phyloP scores from a whole-genome alignment of 2,888 invertebrate species.

The Deroplatys truncata region DNA sequence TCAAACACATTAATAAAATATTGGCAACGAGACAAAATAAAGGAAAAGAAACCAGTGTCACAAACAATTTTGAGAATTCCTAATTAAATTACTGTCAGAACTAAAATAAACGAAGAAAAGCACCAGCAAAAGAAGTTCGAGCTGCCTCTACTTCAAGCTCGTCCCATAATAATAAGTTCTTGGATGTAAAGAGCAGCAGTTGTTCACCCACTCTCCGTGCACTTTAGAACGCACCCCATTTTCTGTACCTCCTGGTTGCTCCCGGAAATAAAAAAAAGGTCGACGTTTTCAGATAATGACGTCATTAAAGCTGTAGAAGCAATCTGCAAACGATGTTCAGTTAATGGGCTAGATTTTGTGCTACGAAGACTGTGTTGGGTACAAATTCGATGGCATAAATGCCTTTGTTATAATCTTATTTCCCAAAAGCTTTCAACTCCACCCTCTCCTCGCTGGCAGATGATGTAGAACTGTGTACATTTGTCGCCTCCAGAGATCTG shows the following conservation, averaged over 20 bases:
- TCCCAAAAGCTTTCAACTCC: neutral
- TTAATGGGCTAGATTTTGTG: neutral
- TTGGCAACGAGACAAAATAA: no score
- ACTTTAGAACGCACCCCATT: neutral
- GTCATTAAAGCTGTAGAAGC: neutral
- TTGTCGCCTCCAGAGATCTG: no score
- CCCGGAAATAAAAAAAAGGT: neutral
- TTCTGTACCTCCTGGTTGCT: neutral
- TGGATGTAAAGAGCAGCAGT: neutral
- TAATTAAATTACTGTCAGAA: no score
- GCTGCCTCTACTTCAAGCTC: no score
- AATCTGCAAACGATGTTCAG: neutral
- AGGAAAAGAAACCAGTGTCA: no score
- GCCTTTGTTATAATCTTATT: neutral
- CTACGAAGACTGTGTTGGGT: neutral
- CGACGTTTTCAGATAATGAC: neutral
- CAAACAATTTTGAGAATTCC: no score
- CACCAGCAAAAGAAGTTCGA: no score
- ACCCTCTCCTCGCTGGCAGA: no score
- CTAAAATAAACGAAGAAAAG: no score
- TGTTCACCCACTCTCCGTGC: neutral
- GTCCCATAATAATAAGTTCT: neutral
- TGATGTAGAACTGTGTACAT: no score
- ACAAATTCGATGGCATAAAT: neutral
- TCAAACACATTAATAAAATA: no score